Evolutionary conservation across 2,888 invertebrate genomes (phyloP), one percentile per base, ranked within the genome.

Genomic region (Thereva unica): DNA sequence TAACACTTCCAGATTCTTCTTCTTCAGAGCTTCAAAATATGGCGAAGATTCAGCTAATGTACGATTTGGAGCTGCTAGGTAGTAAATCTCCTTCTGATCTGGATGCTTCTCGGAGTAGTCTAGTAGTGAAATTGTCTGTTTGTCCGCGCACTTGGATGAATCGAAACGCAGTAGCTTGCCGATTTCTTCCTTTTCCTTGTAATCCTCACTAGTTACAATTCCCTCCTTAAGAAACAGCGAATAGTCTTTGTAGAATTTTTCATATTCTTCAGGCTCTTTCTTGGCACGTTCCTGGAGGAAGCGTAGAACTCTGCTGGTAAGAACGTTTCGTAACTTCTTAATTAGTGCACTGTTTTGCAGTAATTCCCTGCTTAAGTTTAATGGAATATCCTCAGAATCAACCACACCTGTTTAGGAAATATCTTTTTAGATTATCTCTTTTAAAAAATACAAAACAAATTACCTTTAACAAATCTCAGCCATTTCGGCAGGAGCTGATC

Each of bases 361-460:
- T 68, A 98, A 82, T 81, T 98, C 98, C 76, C 98, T 86, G 78
- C 97, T 97, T 69, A 98, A 85, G 86, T 98, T 98, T 66, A 98
- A 83, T 49, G 98, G 98, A 83, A 98, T 97, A 81, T 98, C 98
- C 84, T 98, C 98, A 1, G 96, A 97, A 83, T 98, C 98, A 10
- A 98, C 95, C 40, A 98, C 97, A 77, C 97, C 72, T 72, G 41
- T 23, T 67, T 66, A 37, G 37, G 35, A 52, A 23, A 56, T 89
- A 88, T 75, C 37, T 35, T 12, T 40, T 38, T 61, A 35, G 1
- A 47, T 34, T 9, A 45, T 42, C 8, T 45, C 40, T 23, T n/a
- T 6, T 42, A n/a, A 57, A 42, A 41, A 47, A 23, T 23, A 23
- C 2, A 23, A 23, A 23, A 23, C 1, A 23, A 23, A 23, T 23